Base-by-base conservation (phyloP, 2,888 invertebrate genomes). In the Caenorhabditis angaria region DNA sequence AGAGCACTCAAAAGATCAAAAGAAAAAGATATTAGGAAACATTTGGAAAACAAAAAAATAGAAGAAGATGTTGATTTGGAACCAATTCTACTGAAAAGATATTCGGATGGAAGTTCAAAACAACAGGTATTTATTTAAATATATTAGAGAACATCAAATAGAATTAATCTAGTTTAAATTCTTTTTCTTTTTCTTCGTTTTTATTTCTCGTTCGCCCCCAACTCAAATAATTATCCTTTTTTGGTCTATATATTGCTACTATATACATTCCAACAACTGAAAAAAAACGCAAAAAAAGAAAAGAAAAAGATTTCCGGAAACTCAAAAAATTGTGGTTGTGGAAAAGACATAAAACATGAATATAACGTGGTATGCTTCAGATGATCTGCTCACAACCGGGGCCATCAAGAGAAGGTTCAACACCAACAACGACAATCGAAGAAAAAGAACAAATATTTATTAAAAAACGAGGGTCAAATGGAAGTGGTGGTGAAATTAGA, bases 1-100 rank as follows among this genome's bases (percentile, higher is more conserved):
- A 47, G 62, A 47, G 70, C 70, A 22, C 22, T 70, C 12, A 54
- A 56, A 24, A 62, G 63, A 27, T 61, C 63, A 8, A 41, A 59
- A 14, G 70, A 54, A 27, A 51, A 51, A 10, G 25, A 51, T 18
- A 24, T 8, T 8, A 51, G 22, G 22, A 22, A 22, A 24, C 12
- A 14, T 35, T 6, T 35, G 6, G 35, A 8, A 54, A 18, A 28
- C 25, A 5, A 54, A 27, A 27, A 54, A 25, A 3, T 22, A 22
- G 51, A 51, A 51, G 51, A 51, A 51, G 50, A 50, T 50, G 50
- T 50, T 20, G 50, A 50, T 50, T 50, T 50, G 50, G 50, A 24
- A 24, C 50, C 24, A 3, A n/a, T 50, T 50, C 22, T 8, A 50
- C 3, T 24, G 3, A 50, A 50, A 50, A 20, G 24, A 41, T 41